A percentile compares a stretch with the other conserved stretches of the same genome.
phyloP scores from a whole-genome alignment of 2,113 vertebrate genomes.

The Mesoclemmys tuberculata region DNA sequence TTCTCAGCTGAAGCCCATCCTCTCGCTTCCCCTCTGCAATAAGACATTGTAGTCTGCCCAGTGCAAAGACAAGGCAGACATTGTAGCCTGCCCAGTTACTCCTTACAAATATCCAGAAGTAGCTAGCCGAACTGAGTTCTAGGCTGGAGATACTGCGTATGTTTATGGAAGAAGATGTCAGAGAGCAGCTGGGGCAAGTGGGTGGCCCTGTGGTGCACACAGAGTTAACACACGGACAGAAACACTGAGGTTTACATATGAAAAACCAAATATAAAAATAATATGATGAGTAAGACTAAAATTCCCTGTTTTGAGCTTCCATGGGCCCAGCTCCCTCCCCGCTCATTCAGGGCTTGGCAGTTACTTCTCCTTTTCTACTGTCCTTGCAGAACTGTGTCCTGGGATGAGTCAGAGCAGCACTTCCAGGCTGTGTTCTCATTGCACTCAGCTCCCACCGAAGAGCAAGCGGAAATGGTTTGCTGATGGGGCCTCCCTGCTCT shows the following conservation, averaged over 20 bases:
- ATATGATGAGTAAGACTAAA: slow-evolving; percentile 83
- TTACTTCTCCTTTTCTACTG: slow-evolving; percentile 75
- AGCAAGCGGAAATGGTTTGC: slow-evolving; percentile 14
- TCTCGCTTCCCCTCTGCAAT: not conserved
- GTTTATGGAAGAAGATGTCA: not conserved
- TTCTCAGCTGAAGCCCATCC: not conserved
- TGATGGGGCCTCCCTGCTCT: not conserved
- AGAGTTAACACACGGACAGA: slow-evolving; percentile 70
- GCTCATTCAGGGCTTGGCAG: slow-evolving; percentile 29
- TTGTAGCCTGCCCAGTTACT: not conserved
- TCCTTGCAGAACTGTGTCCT: slow-evolving; percentile 73
- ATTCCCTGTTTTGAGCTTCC: slow-evolving; percentile 79
- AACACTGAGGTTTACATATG: slow-evolving; percentile 71
- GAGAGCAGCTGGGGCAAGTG: not conserved
- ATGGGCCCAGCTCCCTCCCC: slow-evolving; percentile 52
- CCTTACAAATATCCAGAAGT: not conserved
- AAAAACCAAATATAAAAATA: slow-evolving; percentile 78
- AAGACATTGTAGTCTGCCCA: not conserved
- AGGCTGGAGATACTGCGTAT: not conserved
- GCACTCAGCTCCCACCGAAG: not conserved
- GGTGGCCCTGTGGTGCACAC: slow-evolving; percentile 5
- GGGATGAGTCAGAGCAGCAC: slow-evolving; percentile 75
- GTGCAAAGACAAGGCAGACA: not conserved
- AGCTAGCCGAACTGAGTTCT: not conserved
- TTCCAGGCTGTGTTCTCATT: slow-evolving; percentile 48